phyloP scores from a whole-genome alignment of 2,113 vertebrate genomes.

The Talpa occidentalis region DNA sequence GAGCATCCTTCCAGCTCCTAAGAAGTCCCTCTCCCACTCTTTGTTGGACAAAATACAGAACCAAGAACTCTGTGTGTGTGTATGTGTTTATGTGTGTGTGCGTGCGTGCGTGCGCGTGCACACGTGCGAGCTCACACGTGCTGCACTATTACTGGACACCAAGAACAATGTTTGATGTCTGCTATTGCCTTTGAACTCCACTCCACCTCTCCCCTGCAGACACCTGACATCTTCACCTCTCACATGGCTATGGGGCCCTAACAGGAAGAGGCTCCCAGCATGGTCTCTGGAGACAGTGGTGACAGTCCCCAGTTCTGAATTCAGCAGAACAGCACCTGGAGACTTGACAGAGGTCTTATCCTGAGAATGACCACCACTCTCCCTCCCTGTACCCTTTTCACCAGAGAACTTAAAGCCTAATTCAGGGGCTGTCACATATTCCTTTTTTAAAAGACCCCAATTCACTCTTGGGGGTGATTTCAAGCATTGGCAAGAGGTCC shows the following conservation, averaged over 20 bases:
- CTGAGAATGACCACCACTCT: not conserved
- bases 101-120: too few species aligned
- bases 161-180: not conserved
- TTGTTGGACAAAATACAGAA: not conserved
- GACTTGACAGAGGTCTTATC: not conserved
- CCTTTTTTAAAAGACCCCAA: not conserved
- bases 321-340: not conserved
- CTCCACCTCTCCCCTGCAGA: not conserved
- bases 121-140: not conserved
- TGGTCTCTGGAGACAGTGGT: not conserved
- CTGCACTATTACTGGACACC: not conserved
- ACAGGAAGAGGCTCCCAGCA: not conserved
- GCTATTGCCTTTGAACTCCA: not conserved
- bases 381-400: not conserved
- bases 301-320: not conserved
- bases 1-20: not conserved
- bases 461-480: constrained; percentile 18
- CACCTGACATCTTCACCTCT: not conserved
- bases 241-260: not conserved
- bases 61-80: not conserved
- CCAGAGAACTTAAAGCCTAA: not conserved
- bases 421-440: not conserved
- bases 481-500: not conserved
- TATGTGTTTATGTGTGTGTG: accelerated
- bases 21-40: not conserved